A percentile compares a stretch with the other conserved stretches of the same genome.
Evolutionary conservation across 2,113 vertebrate species (phyloP).

Genomic region (Nymphicus hollandicus): DNA sequence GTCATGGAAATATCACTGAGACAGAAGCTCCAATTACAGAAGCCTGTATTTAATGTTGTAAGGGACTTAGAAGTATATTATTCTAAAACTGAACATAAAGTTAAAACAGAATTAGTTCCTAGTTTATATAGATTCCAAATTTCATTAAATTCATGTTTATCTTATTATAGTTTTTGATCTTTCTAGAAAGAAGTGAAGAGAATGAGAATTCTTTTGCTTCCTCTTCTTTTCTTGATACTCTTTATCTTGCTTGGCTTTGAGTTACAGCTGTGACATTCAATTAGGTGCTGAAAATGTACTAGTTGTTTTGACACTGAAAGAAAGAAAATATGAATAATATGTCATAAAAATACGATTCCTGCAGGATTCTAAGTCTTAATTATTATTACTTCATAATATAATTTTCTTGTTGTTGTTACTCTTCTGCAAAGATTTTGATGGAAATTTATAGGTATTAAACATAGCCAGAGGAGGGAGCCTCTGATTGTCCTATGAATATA

Average conservation of each 20-base stretch:
- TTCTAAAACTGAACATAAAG: neutral
- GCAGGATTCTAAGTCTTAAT: neutral
- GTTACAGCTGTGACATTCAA: slow-evolving; percentile 28
- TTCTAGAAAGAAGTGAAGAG: neutral
- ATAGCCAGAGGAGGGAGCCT: neutral
- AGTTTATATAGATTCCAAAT: neutral
- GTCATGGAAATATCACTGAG: neutral
- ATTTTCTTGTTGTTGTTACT: neutral
- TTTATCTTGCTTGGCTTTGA: slow-evolving; percentile 18
- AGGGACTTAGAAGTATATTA: neutral
- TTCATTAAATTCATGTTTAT: neutral
- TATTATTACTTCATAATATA: neutral
- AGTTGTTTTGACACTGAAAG: neutral
- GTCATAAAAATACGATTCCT: neutral
- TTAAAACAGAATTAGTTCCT: slow-evolving; percentile 27
- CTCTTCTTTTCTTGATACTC: neutral
- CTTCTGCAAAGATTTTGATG: slow-evolving; percentile 1
- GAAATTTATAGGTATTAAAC: slow-evolving; percentile 7
- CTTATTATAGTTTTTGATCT: slow-evolving; percentile 9
- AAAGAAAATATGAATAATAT: slow-evolving; percentile 8
- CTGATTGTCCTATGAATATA: neutral
- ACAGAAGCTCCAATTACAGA: neutral
- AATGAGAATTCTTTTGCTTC: slow-evolving; percentile 1
- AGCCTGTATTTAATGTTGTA: slow-evolving; percentile 1
- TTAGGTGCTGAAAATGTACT: slow-evolving; percentile 14